phyloP scores from a whole-genome alignment of 2,888 invertebrate species.

The Resseliella maxima region DNA sequence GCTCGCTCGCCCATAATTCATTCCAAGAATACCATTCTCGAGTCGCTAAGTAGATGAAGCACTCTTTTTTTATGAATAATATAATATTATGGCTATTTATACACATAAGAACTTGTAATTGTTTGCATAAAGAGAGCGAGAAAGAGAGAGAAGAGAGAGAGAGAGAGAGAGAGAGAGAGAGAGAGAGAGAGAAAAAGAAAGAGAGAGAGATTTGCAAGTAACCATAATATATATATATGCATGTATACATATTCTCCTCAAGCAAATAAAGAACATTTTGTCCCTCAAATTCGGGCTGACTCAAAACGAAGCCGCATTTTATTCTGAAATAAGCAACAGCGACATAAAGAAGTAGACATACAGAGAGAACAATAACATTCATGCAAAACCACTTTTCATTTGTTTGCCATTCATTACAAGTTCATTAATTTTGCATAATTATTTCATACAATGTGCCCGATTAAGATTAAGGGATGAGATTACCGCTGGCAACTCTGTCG shows the following conservation, averaged over 20 bases:
- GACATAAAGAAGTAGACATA: background rate
- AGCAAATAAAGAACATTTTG: conserved; percentile 44
- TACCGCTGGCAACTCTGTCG: background rate
- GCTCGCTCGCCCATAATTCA: background rate
- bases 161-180: too few relatives aligned
- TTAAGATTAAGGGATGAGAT: conserved; percentile 28
- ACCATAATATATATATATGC: background rate
- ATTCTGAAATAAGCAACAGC: background rate
- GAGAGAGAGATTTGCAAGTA: too few relatives aligned
- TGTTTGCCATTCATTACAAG: conserved; percentile 39
- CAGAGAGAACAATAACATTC: background rate
- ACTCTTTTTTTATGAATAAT: background rate
- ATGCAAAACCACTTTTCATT: conserved; percentile 30
- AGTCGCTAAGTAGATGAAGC: background rate
- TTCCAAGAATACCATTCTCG: background rate
- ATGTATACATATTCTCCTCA: background rate
- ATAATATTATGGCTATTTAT: conserved; percentile 2
- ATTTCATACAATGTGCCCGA: conserved; percentile 21
- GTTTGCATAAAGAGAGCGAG: background rate
- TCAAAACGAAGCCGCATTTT: background rate
- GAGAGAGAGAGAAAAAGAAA: too few relatives aligned
- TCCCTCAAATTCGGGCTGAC: background rate
- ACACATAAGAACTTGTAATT: conserved; percentile 15
- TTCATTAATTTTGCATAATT: conserved; percentile 48
- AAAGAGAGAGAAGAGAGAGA: too few relatives aligned